Percentiles rank a stretch among this genome's conserved stretches.
Conservation (phyloP, 2,888 invertebrate genomes). For the Pterostichus madidus region DNA sequence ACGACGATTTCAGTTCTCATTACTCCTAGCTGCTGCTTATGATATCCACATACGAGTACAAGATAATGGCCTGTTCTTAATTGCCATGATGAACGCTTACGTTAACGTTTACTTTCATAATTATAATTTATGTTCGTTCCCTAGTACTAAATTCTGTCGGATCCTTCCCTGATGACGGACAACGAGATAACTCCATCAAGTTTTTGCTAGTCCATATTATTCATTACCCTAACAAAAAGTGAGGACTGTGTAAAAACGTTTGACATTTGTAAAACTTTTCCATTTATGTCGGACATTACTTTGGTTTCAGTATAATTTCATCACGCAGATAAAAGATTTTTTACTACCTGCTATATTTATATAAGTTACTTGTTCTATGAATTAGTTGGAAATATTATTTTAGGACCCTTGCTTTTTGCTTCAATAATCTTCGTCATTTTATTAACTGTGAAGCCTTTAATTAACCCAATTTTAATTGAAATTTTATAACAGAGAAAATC, state of each 20-base stretch:
- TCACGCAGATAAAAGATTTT: not conserved
- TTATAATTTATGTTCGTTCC: conserved; percentile 40
- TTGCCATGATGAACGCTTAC: conserved; percentile 36
- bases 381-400: too few relatives aligned
- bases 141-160: not conserved
- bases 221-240: conserved; percentile 26
- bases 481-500: too few relatives aligned
- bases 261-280: not conserved
- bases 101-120: conserved; percentile 34
- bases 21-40: not conserved
- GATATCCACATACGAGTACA: conserved; percentile 26
- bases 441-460: too few relatives aligned
- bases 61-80: conserved; percentile 11
- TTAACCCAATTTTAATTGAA: too few relatives aligned
- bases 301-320: not conserved
- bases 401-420: too few relatives aligned
- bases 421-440: too few relatives aligned
- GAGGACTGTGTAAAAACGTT: not conserved
- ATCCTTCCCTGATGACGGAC: conserved; percentile 11
- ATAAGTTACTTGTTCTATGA: too few relatives aligned
- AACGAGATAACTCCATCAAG: not conserved
- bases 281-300: not conserved
- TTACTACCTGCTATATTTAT: not conserved
- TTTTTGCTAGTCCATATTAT: conserved; percentile 14
- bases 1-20: not conserved